Base-by-base conservation (phyloP, 2,888 invertebrate species). In the Dryocosmus kuriphilus region DNA sequence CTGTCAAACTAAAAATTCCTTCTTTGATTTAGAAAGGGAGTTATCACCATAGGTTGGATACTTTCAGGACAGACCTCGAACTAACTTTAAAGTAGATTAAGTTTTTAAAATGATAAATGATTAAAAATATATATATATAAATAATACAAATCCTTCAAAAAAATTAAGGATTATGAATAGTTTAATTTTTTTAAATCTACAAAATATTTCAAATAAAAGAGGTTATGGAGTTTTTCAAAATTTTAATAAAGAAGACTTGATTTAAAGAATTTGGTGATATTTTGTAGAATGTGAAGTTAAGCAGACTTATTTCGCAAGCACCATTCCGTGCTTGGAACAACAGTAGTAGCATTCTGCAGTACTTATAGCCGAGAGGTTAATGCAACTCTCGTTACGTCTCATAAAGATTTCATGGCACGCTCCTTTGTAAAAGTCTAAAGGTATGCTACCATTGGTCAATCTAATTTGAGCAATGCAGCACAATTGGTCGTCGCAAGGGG, bases 381-480 rank as follows among this genome's bases (percentile, higher is more conserved):
- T 46, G 80, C 74, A 78, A 82, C 78, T 82, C 75, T 79, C 62
- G 67, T 57, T 80, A 80, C 78, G 76, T 76, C 74, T 79, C 78
- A 79, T 78, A 79, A 79, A 74, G 77, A 81, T 81, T 77, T 77
- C 77, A 71, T 80, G 77, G 76, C 77, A 80, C 83, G 79, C 82
- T 80, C 82, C 81, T 82, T 81, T 81, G 75, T 80, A 81, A 82
- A 80, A 84, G 81, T 74, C 75, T 38, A 74, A 61, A 46, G 76
- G 75, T 55, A 14, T 11, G 79, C 61, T 77, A 79, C 79, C 80
- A 87, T 85, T 87, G 85, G 85, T 73, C 60, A 76, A 76, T 82
- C 86, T 86, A 89, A 89, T 89, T 89, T 85, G 83, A 85, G 79
- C 84, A n/a, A 74, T 77, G 82, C 67, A 78, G 77, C 83, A 88